phyloP scores from a whole-genome alignment of 1,140 invertebrate species.

The Caligus rogercresseyi region DNA sequence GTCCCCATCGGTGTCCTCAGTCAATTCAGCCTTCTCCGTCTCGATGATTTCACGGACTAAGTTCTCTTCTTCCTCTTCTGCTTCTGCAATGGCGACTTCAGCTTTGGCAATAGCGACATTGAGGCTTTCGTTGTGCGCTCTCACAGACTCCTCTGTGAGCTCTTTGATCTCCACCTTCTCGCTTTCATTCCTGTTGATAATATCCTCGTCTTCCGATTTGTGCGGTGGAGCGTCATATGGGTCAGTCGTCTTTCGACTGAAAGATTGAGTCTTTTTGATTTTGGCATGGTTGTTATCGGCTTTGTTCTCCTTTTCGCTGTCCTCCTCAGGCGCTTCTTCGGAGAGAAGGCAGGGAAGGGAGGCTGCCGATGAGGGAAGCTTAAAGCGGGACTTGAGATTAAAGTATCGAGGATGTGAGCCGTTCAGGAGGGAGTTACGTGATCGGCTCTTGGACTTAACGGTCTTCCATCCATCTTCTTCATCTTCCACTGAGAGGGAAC shows the following conservation, averaged over 20 bases:
- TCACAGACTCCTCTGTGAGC: not conserved
- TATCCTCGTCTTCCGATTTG: not conserved
- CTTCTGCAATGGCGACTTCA: constrained; percentile 18
- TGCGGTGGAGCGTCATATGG: not conserved
- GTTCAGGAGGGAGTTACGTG: not conserved
- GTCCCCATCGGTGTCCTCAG: constrained; percentile 19
- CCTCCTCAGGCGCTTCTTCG: not conserved
- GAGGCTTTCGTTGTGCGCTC: not conserved
- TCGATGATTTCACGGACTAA: constrained; percentile 50
- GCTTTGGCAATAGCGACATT: constrained; percentile 13
- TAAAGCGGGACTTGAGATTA: constrained; percentile 1
- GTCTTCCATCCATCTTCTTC: constrained; percentile 13
- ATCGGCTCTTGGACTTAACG: not conserved
- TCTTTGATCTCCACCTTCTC: not conserved
- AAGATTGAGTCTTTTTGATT: not conserved
- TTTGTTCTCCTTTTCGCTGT: not conserved
- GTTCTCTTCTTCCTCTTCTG: constrained; percentile 20
- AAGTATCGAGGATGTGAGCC: not conserved
- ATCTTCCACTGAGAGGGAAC: not conserved
- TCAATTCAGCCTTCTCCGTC: constrained; percentile 26
- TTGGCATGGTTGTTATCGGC: not conserved
- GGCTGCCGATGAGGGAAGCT: constrained; percentile 5
- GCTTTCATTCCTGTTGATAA: not conserved
- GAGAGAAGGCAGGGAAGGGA: constrained; percentile 5
- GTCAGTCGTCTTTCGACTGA: not conserved